Evolutionary conservation across 37 sponge, comb jelly and placozoan genomes (phyloP).

Genomic region (Geodia barretti): DNA sequence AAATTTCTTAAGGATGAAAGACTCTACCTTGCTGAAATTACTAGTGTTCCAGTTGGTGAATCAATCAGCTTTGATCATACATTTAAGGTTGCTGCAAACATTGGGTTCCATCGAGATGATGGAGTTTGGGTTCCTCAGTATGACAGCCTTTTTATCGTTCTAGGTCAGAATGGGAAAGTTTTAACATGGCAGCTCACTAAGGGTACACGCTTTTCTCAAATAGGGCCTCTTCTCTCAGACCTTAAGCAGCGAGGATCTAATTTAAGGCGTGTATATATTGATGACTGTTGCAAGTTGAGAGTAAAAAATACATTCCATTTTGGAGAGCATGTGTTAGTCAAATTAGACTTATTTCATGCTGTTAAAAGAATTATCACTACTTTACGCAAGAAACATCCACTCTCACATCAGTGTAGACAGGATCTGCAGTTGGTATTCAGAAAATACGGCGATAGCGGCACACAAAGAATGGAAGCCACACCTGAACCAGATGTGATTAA

Average conservation of each 20-base stretch:
- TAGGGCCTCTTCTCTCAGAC: background rate
- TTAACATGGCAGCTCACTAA: slow-evolving; percentile 51
- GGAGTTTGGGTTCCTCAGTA: slow-evolving; percentile 28
- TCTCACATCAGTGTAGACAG: background rate
- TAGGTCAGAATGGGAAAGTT: slow-evolving; percentile 24
- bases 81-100: slow-evolving; percentile 3
- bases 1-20: no score
- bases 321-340: slow-evolving; percentile 7
- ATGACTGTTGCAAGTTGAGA: slow-evolving; percentile 47
- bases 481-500: slow-evolving; percentile 9
- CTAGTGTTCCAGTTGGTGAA: no score
- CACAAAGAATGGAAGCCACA: slow-evolving; percentile 2
- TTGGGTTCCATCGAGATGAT: slow-evolving; percentile 5
- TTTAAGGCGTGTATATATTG: slow-evolving; percentile 6
- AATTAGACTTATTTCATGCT: slow-evolving; percentile 61
- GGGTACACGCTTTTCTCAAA: slow-evolving; percentile 20
- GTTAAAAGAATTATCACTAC: slow-evolving; percentile 24
- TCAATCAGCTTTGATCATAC: slow-evolving; percentile 6
- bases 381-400: slow-evolving; percentile 12
- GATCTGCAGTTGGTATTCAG: slow-evolving; percentile 41
- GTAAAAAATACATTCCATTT: background rate
- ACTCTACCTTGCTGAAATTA: no score
- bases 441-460: slow-evolving; percentile 7
- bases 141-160: slow-evolving; percentile 15
- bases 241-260: background rate